Evolutionary conservation across 2,888 invertebrate species (phyloP).

Genomic region (Lasius platythorax): DNA sequence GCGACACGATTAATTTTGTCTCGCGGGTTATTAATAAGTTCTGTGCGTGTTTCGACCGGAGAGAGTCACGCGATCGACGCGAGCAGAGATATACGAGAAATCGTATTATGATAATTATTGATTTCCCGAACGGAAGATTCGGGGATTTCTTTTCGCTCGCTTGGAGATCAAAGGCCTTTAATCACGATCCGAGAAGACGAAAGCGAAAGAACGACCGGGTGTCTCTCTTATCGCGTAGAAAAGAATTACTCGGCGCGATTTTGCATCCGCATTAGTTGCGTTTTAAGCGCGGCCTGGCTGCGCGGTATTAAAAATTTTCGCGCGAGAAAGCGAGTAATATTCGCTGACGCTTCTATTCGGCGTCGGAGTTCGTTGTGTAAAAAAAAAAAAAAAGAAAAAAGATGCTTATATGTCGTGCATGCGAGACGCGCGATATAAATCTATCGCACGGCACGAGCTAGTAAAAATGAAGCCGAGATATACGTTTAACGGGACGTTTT

Average conservation of each 20-base stretch:
- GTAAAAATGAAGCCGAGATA: not conserved
- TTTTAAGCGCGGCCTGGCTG: not conserved
- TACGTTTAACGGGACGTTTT: conserved; percentile 7
- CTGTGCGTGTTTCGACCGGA: not conserved
- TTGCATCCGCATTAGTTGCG: not conserved
- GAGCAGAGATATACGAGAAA: conserved; percentile 38
- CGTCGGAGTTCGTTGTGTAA: conserved; percentile 19
- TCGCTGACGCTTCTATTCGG: conserved; percentile 42
- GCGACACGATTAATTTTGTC: conserved; percentile 22
- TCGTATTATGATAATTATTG: conserved; percentile 44
- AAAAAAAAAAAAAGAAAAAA: conserved; percentile 40
- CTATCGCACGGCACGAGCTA: conserved; percentile 31
- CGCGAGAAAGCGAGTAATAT: not conserved
- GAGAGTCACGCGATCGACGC: conserved; percentile 16
- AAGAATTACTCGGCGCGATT: not conserved
- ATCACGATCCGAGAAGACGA: not conserved
- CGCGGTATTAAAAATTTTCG: conserved; percentile 8
- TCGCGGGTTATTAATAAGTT: conserved; percentile 22
- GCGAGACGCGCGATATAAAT: conserved; percentile 40
- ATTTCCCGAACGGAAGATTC: not conserved
- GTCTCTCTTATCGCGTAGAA: too few relatives aligned
- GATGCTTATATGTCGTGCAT: conserved; percentile 21
- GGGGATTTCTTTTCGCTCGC: not conserved
- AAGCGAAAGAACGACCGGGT: too few relatives aligned
- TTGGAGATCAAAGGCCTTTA: not conserved